These are phyloP conservation scores for Oreocharis arfaki DNA, from an alignment of 2,113 vertebrate genomes.

Conservation along the genomic window DNA sequence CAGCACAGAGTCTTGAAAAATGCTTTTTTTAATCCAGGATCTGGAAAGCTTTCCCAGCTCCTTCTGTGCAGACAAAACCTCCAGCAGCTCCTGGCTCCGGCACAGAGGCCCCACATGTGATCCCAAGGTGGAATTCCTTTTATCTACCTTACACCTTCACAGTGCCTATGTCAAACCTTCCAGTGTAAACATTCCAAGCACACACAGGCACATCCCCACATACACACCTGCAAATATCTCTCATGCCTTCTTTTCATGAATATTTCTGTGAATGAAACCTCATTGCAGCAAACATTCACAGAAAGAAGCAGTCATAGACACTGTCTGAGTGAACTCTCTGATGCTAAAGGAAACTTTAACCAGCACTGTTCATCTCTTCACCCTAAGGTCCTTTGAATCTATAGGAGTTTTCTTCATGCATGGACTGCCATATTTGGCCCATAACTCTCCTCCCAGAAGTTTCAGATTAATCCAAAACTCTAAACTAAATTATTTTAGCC, in stretches of 20 bases:
- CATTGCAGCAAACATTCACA: neutral
- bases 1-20: neutral
- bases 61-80: neutral
- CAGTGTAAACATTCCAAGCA: neutral
- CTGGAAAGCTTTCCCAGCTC: neutral
- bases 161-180: neutral
- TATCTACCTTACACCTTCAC: neutral
- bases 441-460: neutral
- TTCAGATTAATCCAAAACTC: neutral
- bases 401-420: neutral
- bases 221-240: neutral
- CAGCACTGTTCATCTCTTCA: neutral
- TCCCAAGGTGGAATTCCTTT: neutral
- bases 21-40: neutral
- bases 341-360: neutral
- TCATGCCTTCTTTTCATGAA: neutral
- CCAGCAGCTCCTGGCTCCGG: neutral
- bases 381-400: neutral
- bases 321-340: neutral
- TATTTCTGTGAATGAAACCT: neutral
- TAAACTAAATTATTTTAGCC: neutral
- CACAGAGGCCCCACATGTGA: neutral
- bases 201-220: too few relatives aligned
- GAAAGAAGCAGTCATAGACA: neutral
- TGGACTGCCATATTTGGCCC: neutral